Conservation (phyloP, 2,797 vertebrate species). For the Pristis pectinata region DNA sequence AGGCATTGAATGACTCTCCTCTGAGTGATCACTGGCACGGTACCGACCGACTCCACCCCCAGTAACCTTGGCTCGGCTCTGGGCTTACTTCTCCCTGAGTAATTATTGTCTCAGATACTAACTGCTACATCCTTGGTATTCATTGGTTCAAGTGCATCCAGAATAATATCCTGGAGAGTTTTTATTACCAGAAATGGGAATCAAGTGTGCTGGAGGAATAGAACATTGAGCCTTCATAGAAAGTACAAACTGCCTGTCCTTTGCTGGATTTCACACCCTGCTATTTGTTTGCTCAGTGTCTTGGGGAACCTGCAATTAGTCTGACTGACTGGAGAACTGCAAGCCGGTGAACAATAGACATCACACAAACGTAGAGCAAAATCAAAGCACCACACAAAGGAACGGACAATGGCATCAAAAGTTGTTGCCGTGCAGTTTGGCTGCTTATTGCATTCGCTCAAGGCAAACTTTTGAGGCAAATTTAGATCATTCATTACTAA, state of each 20-base stretch:
- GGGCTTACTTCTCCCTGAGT: background rate
- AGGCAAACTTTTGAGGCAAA: background rate
- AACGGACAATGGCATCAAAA: too few species aligned
- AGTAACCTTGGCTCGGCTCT: too few species aligned
- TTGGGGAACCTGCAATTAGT: background rate
- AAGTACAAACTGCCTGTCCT: background rate
- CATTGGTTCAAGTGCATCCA: background rate
- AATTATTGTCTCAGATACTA: background rate
- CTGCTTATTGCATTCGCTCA: background rate
- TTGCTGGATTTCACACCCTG: background rate
- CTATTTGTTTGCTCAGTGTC: background rate
- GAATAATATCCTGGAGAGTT: background rate
- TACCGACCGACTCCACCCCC: background rate
- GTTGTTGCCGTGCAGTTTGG: background rate
- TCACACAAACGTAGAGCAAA: background rate
- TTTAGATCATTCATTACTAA: background rate
- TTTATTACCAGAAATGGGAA: background rate
- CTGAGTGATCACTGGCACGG: background rate
- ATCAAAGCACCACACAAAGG: background rate
- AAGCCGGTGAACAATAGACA: background rate
- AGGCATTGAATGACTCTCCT: too few species aligned
- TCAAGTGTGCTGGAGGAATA: background rate
- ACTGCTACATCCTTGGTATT: background rate
- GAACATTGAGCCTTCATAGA: background rate
- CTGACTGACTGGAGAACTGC: background rate